phyloP scores from a whole-genome alignment of 2,888 invertebrate genomes.

The Acanthoscelides obtectus region DNA sequence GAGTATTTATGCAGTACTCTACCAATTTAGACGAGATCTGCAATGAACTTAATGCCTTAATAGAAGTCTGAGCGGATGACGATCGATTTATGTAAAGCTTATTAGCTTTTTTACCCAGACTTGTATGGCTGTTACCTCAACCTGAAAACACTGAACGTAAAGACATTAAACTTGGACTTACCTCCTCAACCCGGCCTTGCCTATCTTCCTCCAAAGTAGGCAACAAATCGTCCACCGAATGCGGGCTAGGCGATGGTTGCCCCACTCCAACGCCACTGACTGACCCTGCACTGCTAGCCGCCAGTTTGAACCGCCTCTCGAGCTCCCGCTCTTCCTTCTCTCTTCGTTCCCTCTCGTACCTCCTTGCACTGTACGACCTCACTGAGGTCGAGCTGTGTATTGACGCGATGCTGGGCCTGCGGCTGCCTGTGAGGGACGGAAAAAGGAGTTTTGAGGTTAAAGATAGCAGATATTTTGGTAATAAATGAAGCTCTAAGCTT shows the following conservation, averaged over 20 bases:
- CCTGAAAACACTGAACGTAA: too few relatives aligned
- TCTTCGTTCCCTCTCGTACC: slow-evolving; percentile 75
- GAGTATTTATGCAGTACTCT: too few relatives aligned
- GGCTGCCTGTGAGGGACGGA: slow-evolving; percentile 58
- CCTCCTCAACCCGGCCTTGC: slow-evolving; percentile 52
- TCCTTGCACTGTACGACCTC: slow-evolving; percentile 74
- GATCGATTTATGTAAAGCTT: too few relatives aligned
- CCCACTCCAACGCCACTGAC: slow-evolving; percentile 45
- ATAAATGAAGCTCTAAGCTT: too few relatives aligned
- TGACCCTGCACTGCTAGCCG: slow-evolving; percentile 53
- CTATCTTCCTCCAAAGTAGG: slow-evolving; percentile 76
- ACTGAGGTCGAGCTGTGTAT: slow-evolving; percentile 81
- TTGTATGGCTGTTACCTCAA: too few relatives aligned
- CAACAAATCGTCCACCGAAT: slow-evolving; percentile 77
- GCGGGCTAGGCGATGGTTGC: slow-evolving; percentile 70
- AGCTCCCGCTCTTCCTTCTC: slow-evolving; percentile 78
- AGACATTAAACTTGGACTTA: neutral
- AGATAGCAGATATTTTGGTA: too few relatives aligned
- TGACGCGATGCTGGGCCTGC: slow-evolving; percentile 83
- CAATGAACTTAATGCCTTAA: too few relatives aligned
- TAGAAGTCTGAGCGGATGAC: too few relatives aligned
- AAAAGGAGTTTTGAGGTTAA: too few relatives aligned
- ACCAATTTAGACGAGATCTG: too few relatives aligned
- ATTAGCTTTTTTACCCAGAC: too few relatives aligned
- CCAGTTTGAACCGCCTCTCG: slow-evolving; percentile 63